A percentile compares a stretch with the other conserved stretches of the same genome.
phyloP scores from a whole-genome alignment of 2,113 vertebrate genomes.

The Tursiops truncatus region DNA sequence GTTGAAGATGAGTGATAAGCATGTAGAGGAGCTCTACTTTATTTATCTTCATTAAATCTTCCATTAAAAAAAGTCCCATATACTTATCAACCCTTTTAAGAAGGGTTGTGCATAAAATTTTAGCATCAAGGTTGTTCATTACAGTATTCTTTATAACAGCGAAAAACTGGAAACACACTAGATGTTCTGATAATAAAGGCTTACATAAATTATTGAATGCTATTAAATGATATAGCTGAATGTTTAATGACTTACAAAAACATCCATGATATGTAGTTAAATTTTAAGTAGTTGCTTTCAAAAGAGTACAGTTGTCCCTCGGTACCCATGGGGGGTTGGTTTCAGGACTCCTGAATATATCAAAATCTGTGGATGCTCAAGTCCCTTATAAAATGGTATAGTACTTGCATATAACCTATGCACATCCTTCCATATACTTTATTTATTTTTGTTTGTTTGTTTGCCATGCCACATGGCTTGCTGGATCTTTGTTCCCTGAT shows the following conservation, averaged over 20 bases:
- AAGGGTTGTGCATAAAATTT: background rate
- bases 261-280: background rate
- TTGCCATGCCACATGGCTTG: background rate
- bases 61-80: background rate
- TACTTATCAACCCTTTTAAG: background rate
- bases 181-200: background rate
- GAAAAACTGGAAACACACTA: background rate
- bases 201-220: background rate
- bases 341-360: background rate
- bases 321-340: background rate
- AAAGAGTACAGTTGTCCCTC: background rate
- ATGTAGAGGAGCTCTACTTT: background rate
- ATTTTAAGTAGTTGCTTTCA: background rate
- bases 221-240: background rate
- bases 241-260: slow-evolving; percentile 13
- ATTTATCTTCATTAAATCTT: background rate
- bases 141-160: background rate
- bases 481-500: background rate
- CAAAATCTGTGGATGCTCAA: background rate
- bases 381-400: background rate
- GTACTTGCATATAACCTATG: background rate
- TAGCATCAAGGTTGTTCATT: background rate
- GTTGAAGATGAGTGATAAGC: background rate
- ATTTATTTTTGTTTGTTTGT: background rate
- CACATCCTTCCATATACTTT: background rate